Conservation (phyloP, 2,888 invertebrate genomes). For the Resseliella maxima region DNA sequence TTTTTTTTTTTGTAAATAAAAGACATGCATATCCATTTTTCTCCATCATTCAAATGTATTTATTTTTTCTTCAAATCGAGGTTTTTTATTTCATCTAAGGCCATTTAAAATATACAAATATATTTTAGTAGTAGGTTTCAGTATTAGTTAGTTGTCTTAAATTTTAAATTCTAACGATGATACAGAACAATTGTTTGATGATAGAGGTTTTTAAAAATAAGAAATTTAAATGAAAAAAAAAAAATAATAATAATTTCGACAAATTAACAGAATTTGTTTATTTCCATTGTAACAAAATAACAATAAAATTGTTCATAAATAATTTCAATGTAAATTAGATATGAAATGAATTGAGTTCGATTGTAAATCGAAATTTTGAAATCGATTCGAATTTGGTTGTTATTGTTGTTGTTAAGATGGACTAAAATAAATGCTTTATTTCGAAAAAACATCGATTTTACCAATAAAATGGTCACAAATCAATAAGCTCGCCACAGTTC, state of each 20-base stretch:
- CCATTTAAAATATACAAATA: slow-evolving; percentile 55
- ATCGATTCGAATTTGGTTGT: too few species aligned
- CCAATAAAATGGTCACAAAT: neutral
- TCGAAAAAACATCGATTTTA: too few species aligned
- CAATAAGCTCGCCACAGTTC: slow-evolving; percentile 6
- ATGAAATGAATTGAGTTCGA: too few species aligned
- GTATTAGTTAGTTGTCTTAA: slow-evolving; percentile 12
- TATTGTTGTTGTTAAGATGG: neutral
- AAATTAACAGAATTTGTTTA: neutral
- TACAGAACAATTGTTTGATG: slow-evolving; percentile 26
- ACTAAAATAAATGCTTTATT: neutral
- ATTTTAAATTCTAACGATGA: slow-evolving; percentile 21
- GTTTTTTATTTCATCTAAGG: slow-evolving; percentile 55
- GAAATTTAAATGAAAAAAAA: neutral
- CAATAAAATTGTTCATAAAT: too few species aligned
- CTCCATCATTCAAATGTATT: slow-evolving; percentile 38
- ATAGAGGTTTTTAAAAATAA: neutral
- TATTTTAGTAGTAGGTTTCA: slow-evolving; percentile 28
- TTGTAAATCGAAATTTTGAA: too few species aligned
- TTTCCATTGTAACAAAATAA: too few species aligned
- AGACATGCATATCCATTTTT: slow-evolving; percentile 1
- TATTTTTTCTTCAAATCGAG: slow-evolving; percentile 55
- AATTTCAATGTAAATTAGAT: too few species aligned
- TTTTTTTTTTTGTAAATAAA: too few species aligned
- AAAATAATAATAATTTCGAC: too few species aligned